Evolutionary conservation across 2,888 invertebrate species (phyloP), one percentile per base, ranked within the genome.

Genomic region (Leptopilina drosophilae): DNA sequence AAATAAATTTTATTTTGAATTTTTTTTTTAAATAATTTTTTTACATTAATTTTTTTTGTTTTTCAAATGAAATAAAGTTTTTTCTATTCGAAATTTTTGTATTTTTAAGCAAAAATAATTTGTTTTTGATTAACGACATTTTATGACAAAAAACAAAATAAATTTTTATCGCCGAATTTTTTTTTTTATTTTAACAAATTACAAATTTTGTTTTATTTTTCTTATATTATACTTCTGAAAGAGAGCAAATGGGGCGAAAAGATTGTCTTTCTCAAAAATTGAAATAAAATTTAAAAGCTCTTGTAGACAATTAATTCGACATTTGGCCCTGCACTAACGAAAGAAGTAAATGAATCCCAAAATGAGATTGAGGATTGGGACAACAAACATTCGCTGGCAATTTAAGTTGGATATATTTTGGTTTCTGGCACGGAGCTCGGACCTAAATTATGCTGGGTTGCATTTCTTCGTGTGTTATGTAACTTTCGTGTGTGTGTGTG

Each of bases 381-480:
- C 83, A 83, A 42, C 42, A 42, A 33, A 81, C 79, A 80, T 46
- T 77, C 78, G 81, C 81, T 80, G 49, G 79, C 80, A 69, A 81
- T 84, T 81, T 81, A 33, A 80, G 80, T 77, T 85, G 83, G 87
- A 85, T 90, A 90, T 90, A 90, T 90, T 90, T 90, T 90, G 80
- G 90, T 89, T 90, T 89, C 87, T 90, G 90, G 90, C 90, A 90
- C 90, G 84, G 86, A 87, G 88, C 90, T 90, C 87, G 87, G 89
- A 87, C 89, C 89, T 90, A 88, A 87, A 89, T 90, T 85, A 85
- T 80, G 77, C 77, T 67, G 42, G 76, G 78, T 76, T 81, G 78
- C 66, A 67, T 64, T 81, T 77, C 77, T 33, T 73, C n/a, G 2
- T n/a, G 33, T 26, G 76, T 84, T 84, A 84, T 82, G 84, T 81